Base-by-base conservation (phyloP, 1,140 invertebrate genomes). In the Calephelis nemesis region DNA sequence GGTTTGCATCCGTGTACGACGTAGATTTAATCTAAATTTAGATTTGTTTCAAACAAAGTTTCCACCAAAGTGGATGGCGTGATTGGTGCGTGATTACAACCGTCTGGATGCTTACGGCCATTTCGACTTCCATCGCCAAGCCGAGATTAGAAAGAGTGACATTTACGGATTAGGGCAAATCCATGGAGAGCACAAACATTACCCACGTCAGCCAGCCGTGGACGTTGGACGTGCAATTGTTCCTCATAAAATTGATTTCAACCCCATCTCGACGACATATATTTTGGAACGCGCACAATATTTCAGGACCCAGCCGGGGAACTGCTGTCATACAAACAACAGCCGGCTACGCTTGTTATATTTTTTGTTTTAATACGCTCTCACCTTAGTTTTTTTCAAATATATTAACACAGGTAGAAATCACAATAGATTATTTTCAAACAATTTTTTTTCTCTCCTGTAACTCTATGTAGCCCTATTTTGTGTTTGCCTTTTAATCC, bases 121-220 rank as follows among this genome's bases (percentile, higher is more conserved):
- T 54, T 54, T 54, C 7, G 42, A 30, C 52, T 54, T 54, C 19
- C 9, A 52, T 19, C 50, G 13, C 13, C 19, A 19, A 54, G 19
- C 52, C 52, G 19, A 54, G 52, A 54, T 54, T 54, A 54, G 52
- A 79, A 81, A 85, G 82, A 81, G 65, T 87, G 83, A 87, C 85
- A 79, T 81, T 83, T 84, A 84, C 79, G 73, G 83, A 87, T 87
- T 83, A 85, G 82, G 83, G 85, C 83, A 79, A 84, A 87, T 85
- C 85, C 83, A 85, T 87, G 81, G 74, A 63, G 77, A 73, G 74
- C 69, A 74, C 77, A 83, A 88, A 85, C 82, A 85, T 75, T 80
- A 88, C 84, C 82, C 80, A 70, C 81, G 86, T 88, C 84, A 85
- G 76, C 76, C 65, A 70, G 74, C 75, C 68, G 74, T 70, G 68